A percentile compares a stretch with the other conserved stretches of the same genome.
phyloP scores from a whole-genome alignment of 2,888 invertebrate genomes.

The Eupelmus urozonus region DNA sequence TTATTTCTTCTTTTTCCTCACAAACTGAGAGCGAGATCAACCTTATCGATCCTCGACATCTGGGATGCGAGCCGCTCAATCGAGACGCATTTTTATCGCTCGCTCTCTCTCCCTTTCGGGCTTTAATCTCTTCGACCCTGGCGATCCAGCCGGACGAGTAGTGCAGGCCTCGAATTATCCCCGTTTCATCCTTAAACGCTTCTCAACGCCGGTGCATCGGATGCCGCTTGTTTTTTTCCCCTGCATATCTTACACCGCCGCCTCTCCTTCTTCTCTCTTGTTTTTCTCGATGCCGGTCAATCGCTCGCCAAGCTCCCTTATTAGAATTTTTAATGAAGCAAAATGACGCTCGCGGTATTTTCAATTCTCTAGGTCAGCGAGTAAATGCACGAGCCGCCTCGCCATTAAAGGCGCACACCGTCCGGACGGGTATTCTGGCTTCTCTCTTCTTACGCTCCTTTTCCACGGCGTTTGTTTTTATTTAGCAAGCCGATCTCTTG shows the following conservation, averaged over 20 bases:
- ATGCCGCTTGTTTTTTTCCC: constrained; percentile 58
- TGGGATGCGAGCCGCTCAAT: constrained; percentile 19
- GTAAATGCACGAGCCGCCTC: not conserved
- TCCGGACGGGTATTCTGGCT: not conserved
- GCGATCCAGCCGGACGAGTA: constrained; percentile 35
- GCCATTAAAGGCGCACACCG: not conserved
- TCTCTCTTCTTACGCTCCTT: not conserved
- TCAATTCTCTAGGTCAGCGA: constrained; percentile 25
- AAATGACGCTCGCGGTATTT: constrained; percentile 4
- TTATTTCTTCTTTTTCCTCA: constrained; percentile 17
- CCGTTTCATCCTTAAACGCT: constrained; percentile 52
- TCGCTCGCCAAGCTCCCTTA: not conserved
- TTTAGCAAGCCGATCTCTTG: constrained; percentile 24
- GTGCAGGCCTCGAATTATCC: constrained; percentile 57
- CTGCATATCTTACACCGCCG: constrained; percentile 56
- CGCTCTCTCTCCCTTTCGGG: constrained; percentile 44
- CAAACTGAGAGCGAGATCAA: not conserved
- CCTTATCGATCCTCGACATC: constrained; percentile 25
- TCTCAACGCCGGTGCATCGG: not conserved
- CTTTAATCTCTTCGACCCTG: constrained; percentile 58
- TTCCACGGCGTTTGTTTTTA: constrained; percentile 37
- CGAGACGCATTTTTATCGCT: constrained; percentile 36
- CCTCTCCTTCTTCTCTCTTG: constrained; percentile 24
- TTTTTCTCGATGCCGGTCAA: not conserved
- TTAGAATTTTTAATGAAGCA: constrained; percentile 23